Evolutionary conservation across 35 echinoderm and acorn worm species (phyloP).

Genomic region (Anneissia japonica): DNA sequence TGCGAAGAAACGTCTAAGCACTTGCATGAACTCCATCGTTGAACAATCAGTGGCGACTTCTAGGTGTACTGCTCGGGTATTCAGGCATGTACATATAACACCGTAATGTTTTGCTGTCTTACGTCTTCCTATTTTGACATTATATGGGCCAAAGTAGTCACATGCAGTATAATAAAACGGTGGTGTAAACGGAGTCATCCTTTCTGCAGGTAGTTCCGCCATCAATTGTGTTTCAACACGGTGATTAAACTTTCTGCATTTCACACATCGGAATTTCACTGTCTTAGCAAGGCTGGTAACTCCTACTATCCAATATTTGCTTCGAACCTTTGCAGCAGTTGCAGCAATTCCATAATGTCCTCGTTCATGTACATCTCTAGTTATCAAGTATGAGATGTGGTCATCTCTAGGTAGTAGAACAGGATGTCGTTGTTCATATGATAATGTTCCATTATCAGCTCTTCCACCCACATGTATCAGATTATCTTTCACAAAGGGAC

Average conservation of each 20-base stretch:
- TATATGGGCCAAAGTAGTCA: conserved; percentile 1
- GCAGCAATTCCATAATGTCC: conserved; percentile 23
- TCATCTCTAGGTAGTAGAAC: conserved; percentile 24
- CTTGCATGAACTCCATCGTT: conserved; percentile 43
- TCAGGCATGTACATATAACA: conserved; percentile 62
- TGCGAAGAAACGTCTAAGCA: conserved; percentile 44
- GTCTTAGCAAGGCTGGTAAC: not conserved
- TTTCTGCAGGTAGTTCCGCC: not conserved
- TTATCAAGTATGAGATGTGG: conserved; percentile 45
- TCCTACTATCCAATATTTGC: not conserved
- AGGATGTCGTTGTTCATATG: conserved; percentile 30
- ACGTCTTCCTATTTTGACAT: not conserved
- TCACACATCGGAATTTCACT: not conserved
- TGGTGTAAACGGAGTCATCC: not conserved
- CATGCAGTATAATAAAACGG: not conserved
- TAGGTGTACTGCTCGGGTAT: conserved; percentile 61
- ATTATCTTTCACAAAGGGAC: conserved; percentile 13
- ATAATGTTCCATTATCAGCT: not conserved
- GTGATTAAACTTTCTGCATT: not conserved
- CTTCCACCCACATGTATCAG: conserved; percentile 23
- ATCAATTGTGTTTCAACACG: not conserved
- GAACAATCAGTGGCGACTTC: conserved; percentile 56
- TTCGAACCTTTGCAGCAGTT: not conserved
- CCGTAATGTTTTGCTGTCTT: conserved; percentile 30
- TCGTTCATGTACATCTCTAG: conserved; percentile 21